Evolutionary conservation across 2,797 vertebrate genomes (phyloP).

Genomic region (Protonibea diacanthus): DNA sequence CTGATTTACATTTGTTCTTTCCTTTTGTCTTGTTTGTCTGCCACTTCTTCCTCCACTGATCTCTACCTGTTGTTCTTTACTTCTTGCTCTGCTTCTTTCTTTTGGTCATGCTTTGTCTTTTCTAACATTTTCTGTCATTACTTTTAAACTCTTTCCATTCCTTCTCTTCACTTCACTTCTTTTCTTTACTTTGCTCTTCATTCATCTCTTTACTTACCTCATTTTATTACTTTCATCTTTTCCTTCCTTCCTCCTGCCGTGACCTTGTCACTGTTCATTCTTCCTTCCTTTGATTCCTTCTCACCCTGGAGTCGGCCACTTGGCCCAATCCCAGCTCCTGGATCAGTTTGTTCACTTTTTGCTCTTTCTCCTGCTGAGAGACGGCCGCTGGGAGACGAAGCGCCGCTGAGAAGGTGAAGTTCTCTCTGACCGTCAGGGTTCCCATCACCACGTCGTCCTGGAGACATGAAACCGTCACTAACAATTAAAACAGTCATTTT

Average conservation of each 20-base stretch:
- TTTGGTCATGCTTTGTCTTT: background rate
- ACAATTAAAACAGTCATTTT: too few relatives aligned
- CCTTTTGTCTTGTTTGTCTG: background rate
- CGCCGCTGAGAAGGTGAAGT: constrained; percentile 94
- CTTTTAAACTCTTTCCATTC: too few relatives aligned
- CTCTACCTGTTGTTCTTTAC: too few relatives aligned
- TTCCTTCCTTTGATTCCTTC: background rate
- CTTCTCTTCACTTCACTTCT: background rate
- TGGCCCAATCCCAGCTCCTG: constrained; percentile 90
- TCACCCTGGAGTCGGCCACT: constrained; percentile 94
- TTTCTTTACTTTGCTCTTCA: too few relatives aligned
- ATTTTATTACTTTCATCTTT: background rate
- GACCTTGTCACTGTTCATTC: too few relatives aligned
- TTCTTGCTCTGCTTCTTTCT: too few relatives aligned
- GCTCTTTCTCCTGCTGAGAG: constrained; percentile 84
- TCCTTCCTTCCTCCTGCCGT: too few relatives aligned
- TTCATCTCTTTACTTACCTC: too few relatives aligned
- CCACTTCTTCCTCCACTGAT: too few relatives aligned
- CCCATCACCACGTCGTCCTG: constrained; percentile 98
- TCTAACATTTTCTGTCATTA: too few relatives aligned
- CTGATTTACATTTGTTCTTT: background rate
- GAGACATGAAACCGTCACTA: background rate
- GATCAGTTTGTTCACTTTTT: constrained; percentile 88
- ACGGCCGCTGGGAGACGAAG: constrained; percentile 89
- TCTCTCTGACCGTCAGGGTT: constrained; percentile 93